Conservation (phyloP, 2,797 vertebrate genomes). For the Diplodus puntazzo region DNA sequence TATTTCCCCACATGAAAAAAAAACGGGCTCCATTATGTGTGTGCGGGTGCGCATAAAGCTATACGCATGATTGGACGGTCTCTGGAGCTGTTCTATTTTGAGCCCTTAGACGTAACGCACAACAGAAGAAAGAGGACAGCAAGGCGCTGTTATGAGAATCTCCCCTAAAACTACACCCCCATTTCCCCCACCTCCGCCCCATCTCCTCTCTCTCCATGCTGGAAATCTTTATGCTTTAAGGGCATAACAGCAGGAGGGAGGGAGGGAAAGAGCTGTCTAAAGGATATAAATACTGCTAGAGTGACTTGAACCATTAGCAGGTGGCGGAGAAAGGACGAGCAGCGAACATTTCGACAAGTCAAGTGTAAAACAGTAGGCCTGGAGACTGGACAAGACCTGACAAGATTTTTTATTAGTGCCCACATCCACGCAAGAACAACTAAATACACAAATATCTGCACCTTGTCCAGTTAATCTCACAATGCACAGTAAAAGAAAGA, state of each 20-base stretch:
- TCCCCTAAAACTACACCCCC: slow-evolving; percentile 47
- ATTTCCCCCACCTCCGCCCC: neutral
- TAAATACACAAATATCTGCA: neutral
- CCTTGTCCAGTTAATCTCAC: neutral
- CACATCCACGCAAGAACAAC: neutral
- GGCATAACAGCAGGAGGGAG: slow-evolving; percentile 50
- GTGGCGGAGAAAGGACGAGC: slow-evolving; percentile 10
- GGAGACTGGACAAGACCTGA: neutral
- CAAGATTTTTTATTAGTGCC: neutral
- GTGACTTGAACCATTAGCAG: slow-evolving; percentile 50
- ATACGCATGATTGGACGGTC: slow-evolving; percentile 44
- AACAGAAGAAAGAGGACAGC: slow-evolving; percentile 66
- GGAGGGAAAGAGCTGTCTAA: slow-evolving; percentile 7
- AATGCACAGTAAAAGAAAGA: neutral
- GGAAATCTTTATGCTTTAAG: slow-evolving; percentile 46
- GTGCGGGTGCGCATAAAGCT: slow-evolving; percentile 24
- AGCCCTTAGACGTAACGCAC: slow-evolving; percentile 60
- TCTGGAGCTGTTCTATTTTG: slow-evolving; percentile 75
- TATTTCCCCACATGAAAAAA: slow-evolving; percentile 18
- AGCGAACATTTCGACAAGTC: slow-evolving; percentile 6
- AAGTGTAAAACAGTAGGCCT: slow-evolving; percentile 8
- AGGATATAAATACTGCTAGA: slow-evolving; percentile 60
- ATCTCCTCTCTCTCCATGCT: slow-evolving; percentile 16
- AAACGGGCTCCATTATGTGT: slow-evolving; percentile 18
- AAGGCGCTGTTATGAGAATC: slow-evolving; percentile 63